Conservation (phyloP, 2,888 invertebrate species). For the Elmis aenea region DNA sequence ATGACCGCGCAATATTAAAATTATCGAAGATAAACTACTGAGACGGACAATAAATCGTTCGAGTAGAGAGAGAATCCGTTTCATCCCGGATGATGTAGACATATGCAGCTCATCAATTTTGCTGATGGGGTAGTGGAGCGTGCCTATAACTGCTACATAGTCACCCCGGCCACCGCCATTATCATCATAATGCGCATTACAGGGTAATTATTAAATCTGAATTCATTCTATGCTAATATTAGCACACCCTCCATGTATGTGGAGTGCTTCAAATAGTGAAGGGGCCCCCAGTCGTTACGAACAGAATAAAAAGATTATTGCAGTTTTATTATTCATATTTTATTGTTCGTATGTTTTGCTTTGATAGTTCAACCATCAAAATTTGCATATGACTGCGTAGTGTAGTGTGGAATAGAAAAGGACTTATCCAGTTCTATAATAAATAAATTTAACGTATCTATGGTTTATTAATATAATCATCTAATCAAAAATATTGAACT, state of each 20-base stretch:
- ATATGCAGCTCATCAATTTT: conserved; percentile 30
- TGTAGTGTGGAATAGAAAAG: too few relatives aligned
- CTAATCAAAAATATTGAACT: too few relatives aligned
- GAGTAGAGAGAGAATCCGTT: too few relatives aligned
- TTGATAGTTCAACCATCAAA: too few relatives aligned
- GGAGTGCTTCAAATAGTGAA: conserved; percentile 16
- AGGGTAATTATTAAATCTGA: conserved; percentile 44
- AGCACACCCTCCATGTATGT: conserved; percentile 28
- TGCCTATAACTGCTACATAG: conserved; percentile 23
- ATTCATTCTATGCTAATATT: conserved; percentile 36
- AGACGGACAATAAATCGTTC: too few relatives aligned
- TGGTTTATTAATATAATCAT: too few relatives aligned
- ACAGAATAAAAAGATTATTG: conserved; percentile 32
- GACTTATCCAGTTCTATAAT: too few relatives aligned
- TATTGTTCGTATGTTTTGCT: conserved; percentile 23
- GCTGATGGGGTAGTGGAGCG: conserved; percentile 23
- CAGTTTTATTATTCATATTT: conserved; percentile 36
- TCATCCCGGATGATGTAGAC: too few relatives aligned
- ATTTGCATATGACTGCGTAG: too few relatives aligned
- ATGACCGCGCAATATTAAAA: too few relatives aligned
- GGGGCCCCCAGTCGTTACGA: conserved; percentile 15
- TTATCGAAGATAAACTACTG: too few relatives aligned
- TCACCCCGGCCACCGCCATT: conserved; percentile 28
- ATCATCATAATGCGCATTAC: conserved; percentile 43
- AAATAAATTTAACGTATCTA: too few relatives aligned